These are phyloP conservation scores for Macroramphosus scolopax DNA, from an alignment of 2,797 vertebrate species.

Conservation along the genomic window DNA sequence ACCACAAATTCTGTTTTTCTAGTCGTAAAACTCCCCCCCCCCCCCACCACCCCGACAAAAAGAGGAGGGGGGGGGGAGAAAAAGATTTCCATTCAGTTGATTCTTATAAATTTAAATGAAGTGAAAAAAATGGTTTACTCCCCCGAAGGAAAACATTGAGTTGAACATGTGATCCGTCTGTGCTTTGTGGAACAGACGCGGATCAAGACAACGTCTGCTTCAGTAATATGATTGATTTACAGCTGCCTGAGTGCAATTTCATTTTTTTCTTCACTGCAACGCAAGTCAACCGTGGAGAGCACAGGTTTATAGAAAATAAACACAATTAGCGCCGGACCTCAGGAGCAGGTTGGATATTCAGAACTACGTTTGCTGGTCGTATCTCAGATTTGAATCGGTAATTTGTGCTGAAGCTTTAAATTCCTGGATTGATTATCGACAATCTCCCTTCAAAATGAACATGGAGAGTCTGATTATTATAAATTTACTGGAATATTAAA, in stretches of 20 bases:
- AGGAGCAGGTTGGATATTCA: too few species aligned
- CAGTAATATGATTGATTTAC: slow-evolving; percentile 36
- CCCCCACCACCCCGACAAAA: too few species aligned
- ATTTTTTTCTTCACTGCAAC: neutral
- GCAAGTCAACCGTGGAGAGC: slow-evolving; percentile 3
- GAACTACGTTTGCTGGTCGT: too few species aligned
- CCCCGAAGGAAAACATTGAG: slow-evolving; percentile 79
- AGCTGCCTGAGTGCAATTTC: neutral
- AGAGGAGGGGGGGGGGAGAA: slow-evolving; percentile 57
- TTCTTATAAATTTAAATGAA: slow-evolving; percentile 95
- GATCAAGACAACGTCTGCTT: slow-evolving; percentile 25
- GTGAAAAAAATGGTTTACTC: slow-evolving; percentile 85
- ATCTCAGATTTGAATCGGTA: too few species aligned
- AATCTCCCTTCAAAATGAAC: too few species aligned
- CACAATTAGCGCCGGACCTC: neutral
- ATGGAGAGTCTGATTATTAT: too few species aligned
- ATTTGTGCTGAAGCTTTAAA: too few species aligned
- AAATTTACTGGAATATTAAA: too few species aligned
- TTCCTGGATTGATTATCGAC: too few species aligned
- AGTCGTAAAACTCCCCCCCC: slow-evolving; percentile 89
- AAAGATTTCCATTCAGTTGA: slow-evolving; percentile 92
- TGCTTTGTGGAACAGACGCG: slow-evolving; percentile 30
- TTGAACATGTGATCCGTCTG: slow-evolving; percentile 56
- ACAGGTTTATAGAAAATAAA: neutral
- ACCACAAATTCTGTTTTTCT: slow-evolving; percentile 97